Conservation (phyloP, 2,888 invertebrate species). For the Vesta saturnalis region DNA sequence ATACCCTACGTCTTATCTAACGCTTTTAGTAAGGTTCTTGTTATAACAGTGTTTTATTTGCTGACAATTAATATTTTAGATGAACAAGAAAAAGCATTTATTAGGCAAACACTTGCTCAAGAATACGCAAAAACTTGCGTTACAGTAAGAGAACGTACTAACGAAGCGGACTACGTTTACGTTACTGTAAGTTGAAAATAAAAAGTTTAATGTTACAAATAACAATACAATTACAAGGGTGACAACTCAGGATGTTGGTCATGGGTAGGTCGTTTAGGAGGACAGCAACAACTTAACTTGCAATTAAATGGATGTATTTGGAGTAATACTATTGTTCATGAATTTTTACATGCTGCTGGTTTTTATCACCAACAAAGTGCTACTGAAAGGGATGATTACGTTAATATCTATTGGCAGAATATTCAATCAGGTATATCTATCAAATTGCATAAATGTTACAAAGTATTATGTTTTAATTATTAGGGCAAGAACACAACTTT, state of each 20-base stretch:
- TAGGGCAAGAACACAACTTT: slow-evolving; percentile 70
- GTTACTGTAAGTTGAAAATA: slow-evolving; percentile 19
- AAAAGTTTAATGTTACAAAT: background rate
- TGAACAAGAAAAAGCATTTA: background rate
- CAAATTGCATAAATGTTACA: background rate
- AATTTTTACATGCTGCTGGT: slow-evolving; percentile 81
- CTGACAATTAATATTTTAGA: slow-evolving; percentile 2
- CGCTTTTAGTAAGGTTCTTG: slow-evolving; percentile 15
- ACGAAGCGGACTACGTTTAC: slow-evolving; percentile 17
- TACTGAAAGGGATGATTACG: slow-evolving; percentile 78
- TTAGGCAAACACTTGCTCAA: background rate
- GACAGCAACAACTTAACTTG: slow-evolving; percentile 18
- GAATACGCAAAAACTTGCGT: slow-evolving; percentile 17
- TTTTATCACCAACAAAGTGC: slow-evolving; percentile 88
- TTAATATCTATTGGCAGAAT: slow-evolving; percentile 79
- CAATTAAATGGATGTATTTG: slow-evolving; percentile 64
- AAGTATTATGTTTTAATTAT: background rate
- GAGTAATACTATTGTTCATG: slow-evolving; percentile 77
- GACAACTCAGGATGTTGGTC: slow-evolving; percentile 30
- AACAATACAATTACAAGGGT: slow-evolving; percentile 16
- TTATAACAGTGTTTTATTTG: background rate
- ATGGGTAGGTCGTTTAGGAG: slow-evolving; percentile 7
- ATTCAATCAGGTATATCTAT: slow-evolving; percentile 66
- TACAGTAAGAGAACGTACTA: background rate
- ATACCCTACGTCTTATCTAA: slow-evolving; percentile 19